phyloP scores from a whole-genome alignment of 1,140 invertebrate species.

The Dolichoris vasculosae region DNA sequence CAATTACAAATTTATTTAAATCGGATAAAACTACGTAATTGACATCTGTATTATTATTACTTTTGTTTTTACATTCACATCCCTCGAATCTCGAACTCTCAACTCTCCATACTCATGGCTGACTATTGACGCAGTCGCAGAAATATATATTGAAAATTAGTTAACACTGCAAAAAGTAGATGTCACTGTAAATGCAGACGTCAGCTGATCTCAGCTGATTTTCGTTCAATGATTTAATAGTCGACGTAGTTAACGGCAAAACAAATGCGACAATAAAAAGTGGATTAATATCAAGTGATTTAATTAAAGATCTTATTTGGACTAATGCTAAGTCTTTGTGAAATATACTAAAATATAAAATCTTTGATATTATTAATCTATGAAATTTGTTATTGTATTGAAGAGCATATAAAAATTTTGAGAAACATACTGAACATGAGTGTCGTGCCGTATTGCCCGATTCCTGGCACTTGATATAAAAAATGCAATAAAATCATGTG shows the following conservation, averaged over 20 bases:
- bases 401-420: background rate
- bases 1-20: background rate
- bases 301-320: background rate
- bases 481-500: background rate
- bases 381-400: background rate
- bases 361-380: background rate
- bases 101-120: background rate
- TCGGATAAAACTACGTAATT: background rate
- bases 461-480: constrained; percentile 4
- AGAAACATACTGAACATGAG: too few relatives aligned
- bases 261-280: background rate
- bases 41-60: background rate
- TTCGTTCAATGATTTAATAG: background rate
- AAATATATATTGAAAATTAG: background rate
- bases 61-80: background rate
- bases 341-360: background rate
- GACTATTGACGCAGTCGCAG: constrained; percentile 27
- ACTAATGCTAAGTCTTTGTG: background rate
- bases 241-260: background rate
- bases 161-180: background rate
- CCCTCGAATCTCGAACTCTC: background rate
- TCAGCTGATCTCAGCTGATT: constrained; percentile 28
- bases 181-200: background rate
- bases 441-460: background rate
- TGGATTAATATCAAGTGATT: background rate